Conservation (phyloP, 2,113 vertebrate species). For the Tragelaphus buxtoni region DNA sequence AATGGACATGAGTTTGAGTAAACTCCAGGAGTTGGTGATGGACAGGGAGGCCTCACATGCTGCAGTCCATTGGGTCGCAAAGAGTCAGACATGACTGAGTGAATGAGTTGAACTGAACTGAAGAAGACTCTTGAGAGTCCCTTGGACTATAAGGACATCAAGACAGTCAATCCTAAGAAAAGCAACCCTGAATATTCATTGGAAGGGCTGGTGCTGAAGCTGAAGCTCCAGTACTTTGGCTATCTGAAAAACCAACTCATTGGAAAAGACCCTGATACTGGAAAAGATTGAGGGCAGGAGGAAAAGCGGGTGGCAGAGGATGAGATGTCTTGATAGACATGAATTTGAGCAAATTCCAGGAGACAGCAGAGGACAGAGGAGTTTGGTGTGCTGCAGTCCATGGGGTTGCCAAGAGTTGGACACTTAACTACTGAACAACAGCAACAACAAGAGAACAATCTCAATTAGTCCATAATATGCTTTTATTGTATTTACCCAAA, state of each 20-base stretch:
- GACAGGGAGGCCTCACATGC: no score
- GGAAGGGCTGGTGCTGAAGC: background rate
- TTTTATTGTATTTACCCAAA: background rate
- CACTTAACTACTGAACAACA: background rate
- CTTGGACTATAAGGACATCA: background rate
- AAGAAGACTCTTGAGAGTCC: background rate
- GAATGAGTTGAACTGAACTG: background rate
- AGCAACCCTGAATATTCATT: background rate
- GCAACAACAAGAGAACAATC: background rate
- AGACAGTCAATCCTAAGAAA: background rate
- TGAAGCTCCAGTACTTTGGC: background rate
- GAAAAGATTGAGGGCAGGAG: background rate
- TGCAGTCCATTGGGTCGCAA: no score
- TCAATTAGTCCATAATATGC: background rate
- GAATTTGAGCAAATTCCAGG: background rate
- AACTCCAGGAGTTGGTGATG: no score
- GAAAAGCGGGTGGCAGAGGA: background rate
- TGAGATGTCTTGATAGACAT: background rate
- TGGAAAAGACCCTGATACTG: background rate
- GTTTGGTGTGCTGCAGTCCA: background rate
- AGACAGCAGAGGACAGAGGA: background rate
- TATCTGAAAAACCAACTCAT: background rate
- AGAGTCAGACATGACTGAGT: no score
- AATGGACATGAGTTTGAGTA: no score
- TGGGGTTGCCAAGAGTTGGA: background rate